phyloP scores from a whole-genome alignment of 2,888 invertebrate genomes.

The Gisinianus flammeolus region DNA sequence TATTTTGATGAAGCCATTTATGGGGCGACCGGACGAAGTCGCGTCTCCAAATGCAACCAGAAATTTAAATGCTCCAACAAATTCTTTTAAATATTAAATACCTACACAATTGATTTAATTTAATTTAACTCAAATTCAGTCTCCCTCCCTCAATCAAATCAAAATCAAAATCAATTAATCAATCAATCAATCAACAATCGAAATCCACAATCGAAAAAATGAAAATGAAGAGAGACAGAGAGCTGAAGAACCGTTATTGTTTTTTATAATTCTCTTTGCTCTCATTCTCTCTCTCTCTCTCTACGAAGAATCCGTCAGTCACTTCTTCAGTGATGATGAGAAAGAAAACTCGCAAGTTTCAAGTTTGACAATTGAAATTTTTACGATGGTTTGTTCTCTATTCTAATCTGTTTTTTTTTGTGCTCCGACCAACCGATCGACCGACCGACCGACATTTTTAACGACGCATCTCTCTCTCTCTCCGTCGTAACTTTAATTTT shows the following conservation, averaged over 20 bases:
- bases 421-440: too few relatives aligned
- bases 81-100: conserved; percentile 44
- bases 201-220: background rate
- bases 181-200: background rate
- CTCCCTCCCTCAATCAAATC: too few relatives aligned
- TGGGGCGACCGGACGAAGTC: conserved; percentile 44
- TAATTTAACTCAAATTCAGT: too few relatives aligned
- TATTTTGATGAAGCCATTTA: conserved; percentile 48
- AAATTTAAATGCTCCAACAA: conserved; percentile 57
- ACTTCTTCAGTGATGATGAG: background rate
- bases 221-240: background rate
- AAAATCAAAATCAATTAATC: background rate
- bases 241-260: background rate
- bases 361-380: background rate
- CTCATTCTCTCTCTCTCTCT: background rate
- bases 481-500: too few relatives aligned
- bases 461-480: too few relatives aligned
- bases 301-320: background rate
- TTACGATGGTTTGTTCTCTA: background rate
- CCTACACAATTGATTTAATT: background rate
- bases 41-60: conserved; percentile 55
- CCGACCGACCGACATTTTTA: too few relatives aligned
- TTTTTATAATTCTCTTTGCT: background rate
- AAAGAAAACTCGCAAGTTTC: background rate
- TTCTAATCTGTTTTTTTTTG: too few relatives aligned